A percentile compares a stretch with the other conserved stretches of the same genome.
phyloP scores from a whole-genome alignment of 1,140 invertebrate genomes.

The Tetramorium parvispinum region DNA sequence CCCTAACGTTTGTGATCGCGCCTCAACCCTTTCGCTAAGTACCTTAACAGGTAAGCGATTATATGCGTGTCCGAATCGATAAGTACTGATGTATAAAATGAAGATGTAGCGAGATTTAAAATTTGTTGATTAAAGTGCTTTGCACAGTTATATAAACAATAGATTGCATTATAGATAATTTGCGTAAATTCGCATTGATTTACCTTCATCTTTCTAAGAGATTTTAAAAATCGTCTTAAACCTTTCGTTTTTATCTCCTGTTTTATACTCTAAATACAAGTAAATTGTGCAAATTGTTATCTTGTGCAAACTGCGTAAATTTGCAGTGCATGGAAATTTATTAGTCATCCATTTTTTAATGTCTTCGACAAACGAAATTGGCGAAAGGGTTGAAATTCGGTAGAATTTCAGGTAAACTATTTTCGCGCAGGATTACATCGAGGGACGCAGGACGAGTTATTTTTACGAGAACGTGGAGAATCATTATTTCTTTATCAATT shows the following conservation, averaged over 20 bases:
- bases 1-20: conserved; percentile 44
- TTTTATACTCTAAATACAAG: neutral
- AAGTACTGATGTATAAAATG: neutral
- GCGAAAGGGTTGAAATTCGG: conserved; percentile 61
- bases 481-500: neutral
- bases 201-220: neutral
- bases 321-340: neutral
- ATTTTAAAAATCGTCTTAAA: conserved; percentile 17
- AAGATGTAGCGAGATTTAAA: neutral
- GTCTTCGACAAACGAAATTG: conserved; percentile 3
- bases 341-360: neutral
- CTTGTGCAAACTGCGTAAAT: neutral
- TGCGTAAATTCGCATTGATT: neutral
- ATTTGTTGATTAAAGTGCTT: conserved; percentile 13
- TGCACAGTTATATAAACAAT: neutral
- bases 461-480: conserved; percentile 8
- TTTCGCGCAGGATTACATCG: conserved; percentile 45
- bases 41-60: neutral
- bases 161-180: conserved; percentile 11
- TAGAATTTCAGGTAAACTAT: conserved; percentile 46
- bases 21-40: conserved; percentile 54
- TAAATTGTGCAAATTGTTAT: neutral
- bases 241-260: neutral
- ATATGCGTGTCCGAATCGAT: neutral
- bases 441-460: conserved; percentile 30